Conservation (phyloP, 2,113 vertebrate genomes). For the Pelodiscus sinensis region DNA sequence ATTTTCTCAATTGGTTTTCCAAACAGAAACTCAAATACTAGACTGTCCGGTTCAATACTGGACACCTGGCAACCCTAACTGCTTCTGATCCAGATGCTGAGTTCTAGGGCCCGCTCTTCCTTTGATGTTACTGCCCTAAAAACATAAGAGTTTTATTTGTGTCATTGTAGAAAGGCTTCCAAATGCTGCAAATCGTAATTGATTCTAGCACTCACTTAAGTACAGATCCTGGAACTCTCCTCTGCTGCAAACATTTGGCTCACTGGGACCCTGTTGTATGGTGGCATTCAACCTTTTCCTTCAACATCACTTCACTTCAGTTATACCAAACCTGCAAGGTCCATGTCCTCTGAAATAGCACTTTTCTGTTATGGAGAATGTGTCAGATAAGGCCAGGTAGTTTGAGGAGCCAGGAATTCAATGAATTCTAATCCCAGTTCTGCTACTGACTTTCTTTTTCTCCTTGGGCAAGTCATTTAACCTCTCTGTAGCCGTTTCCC, state of each 20-base stretch:
- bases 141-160: not conserved
- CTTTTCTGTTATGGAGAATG: not conserved
- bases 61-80: too few species aligned
- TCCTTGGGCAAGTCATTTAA: not conserved
- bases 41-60: too few species aligned
- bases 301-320: not conserved
- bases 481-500: not conserved
- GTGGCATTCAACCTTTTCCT: not conserved
- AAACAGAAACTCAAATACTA: too few species aligned
- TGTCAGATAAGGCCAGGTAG: not conserved
- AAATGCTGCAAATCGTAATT: fast-evolving
- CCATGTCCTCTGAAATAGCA: not conserved
- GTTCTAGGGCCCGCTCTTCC: not conserved
- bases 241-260: conserved; percentile 24
- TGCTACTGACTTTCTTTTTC: not conserved
- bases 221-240: conserved; percentile 30
- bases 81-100: not conserved
- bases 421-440: not conserved
- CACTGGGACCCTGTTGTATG: conserved; percentile 30
- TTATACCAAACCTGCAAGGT: not conserved
- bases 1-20: too few species aligned
- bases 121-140: not conserved
- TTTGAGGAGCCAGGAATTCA: not conserved
- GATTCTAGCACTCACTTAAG: not conserved
- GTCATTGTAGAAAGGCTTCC: not conserved